Evolutionary conservation across 1,140 invertebrate genomes (phyloP).

Genomic region (Zaprionus taronus): DNA sequence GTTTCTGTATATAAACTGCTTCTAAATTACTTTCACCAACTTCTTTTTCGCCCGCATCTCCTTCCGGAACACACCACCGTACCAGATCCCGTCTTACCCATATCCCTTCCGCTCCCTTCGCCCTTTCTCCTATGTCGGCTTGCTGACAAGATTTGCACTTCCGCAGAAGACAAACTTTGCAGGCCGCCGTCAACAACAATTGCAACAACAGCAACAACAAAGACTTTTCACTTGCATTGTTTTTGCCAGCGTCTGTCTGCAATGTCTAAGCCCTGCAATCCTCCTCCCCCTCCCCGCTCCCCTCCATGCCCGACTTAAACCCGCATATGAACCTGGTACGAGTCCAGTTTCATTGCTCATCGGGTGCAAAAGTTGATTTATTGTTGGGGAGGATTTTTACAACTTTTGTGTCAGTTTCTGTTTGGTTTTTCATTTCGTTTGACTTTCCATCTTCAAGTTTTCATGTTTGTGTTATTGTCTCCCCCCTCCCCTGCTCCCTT

Average conservation of each 20-base stretch:
- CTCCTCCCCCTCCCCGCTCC: neutral
- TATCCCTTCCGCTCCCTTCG: neutral
- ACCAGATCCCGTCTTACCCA: neutral
- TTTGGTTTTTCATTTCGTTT: constrained; percentile 55
- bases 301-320: neutral
- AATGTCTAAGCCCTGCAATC: constrained; percentile 12
- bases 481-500: neutral
- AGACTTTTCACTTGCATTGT: constrained; percentile 52
- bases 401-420: constrained; percentile 58
- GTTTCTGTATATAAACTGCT: constrained; percentile 59
- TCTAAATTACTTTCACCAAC: constrained; percentile 68
- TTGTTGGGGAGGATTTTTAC: constrained; percentile 54
- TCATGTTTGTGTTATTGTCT: constrained; percentile 38
- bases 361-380: constrained; percentile 57
- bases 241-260: constrained; percentile 28
- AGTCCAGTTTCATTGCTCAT: constrained; percentile 41
- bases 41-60: constrained; percentile 20
- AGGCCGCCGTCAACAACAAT: constrained; percentile 1
- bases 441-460: constrained; percentile 37
- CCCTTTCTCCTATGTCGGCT: neutral
- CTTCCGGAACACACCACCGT: neutral
- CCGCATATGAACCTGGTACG: constrained; percentile 6
- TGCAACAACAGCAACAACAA: constrained; percentile 19
- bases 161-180: constrained; percentile 43
- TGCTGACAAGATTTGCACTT: constrained; percentile 61